These are phyloP conservation scores for Geodia barretti DNA, from an alignment of 37 sponge, comb jelly and placozoan species.

Conservation along the genomic window DNA sequence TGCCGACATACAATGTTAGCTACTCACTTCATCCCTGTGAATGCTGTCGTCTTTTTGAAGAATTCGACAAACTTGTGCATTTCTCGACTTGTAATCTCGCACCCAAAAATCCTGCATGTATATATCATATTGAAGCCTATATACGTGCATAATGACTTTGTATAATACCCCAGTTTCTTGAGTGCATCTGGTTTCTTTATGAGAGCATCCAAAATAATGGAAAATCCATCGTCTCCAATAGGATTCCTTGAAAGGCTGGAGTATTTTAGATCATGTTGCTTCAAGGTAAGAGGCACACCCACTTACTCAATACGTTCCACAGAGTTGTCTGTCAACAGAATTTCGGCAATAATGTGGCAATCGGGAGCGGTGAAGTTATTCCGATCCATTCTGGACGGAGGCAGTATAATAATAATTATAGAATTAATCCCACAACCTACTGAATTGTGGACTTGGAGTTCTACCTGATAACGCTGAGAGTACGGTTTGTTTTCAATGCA, in stretches of 20 bases:
- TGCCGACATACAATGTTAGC: neutral
- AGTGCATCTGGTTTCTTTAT: conserved; percentile 20
- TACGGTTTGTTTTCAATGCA: neutral
- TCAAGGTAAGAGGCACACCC: neutral
- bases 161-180: conserved; percentile 22
- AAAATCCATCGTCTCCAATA: conserved; percentile 43
- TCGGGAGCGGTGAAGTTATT: conserved; percentile 12
- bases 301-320: conserved; percentile 29
- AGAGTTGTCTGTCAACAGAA: neutral
- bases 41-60: neutral
- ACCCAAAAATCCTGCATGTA: conserved; percentile 19
- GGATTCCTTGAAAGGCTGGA: conserved; percentile 31
- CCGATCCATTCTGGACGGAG: conserved; percentile 32
- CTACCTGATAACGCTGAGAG: conserved; percentile 32
- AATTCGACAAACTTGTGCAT: conserved; percentile 9
- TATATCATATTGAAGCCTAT: too few species aligned
- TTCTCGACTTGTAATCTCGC: conserved; percentile 11
- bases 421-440: neutral
- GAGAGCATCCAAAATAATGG: conserved; percentile 18
- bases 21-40: conserved; percentile 23
- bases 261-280: neutral
- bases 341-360: conserved; percentile 1
- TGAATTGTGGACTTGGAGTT: neutral
- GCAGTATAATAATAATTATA: neutral
- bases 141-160: neutral